These are phyloP conservation scores for Python bivittatus DNA, from an alignment of 2,113 vertebrate genomes.

Conservation along the genomic window DNA sequence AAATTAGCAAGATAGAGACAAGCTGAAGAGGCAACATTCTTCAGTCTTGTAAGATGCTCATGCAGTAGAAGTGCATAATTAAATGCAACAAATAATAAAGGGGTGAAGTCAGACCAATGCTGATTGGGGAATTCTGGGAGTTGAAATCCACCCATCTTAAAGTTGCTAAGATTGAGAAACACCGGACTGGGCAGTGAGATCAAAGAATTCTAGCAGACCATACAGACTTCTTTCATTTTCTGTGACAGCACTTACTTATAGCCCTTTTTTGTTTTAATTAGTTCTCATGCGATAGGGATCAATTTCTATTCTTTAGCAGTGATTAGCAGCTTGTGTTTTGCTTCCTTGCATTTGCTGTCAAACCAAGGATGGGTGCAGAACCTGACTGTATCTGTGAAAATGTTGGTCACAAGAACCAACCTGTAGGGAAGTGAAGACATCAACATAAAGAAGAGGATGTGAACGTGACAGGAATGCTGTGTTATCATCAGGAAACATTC, in stretches of 20 bases:
- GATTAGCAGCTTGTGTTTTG: neutral
- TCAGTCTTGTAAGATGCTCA: neutral
- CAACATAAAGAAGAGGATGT: neutral
- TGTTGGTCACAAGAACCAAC: neutral
- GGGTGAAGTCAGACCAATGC: neutral
- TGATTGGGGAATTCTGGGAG: too few relatives aligned
- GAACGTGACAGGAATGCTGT: neutral
- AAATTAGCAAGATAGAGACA: conserved; percentile 18
- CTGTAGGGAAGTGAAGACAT: neutral
- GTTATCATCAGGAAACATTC: neutral
- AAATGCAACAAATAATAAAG: conserved; percentile 15
- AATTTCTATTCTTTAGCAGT: neutral
- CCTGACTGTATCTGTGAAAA: neutral
- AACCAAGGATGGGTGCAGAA: neutral
- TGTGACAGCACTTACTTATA: neutral
- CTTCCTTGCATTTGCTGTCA: neutral
- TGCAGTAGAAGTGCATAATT: conserved; percentile 4
- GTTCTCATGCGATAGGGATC: neutral
- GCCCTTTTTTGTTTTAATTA: neutral
- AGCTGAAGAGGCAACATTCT: conserved; percentile 1
- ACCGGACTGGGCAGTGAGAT: neutral
- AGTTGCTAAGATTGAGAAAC: too few relatives aligned
- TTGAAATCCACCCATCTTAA: too few relatives aligned
- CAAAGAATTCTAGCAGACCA: neutral
- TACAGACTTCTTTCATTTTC: neutral